Base-by-base conservation (phyloP, 2,113 vertebrate species). In the Apeltes quadracus region DNA sequence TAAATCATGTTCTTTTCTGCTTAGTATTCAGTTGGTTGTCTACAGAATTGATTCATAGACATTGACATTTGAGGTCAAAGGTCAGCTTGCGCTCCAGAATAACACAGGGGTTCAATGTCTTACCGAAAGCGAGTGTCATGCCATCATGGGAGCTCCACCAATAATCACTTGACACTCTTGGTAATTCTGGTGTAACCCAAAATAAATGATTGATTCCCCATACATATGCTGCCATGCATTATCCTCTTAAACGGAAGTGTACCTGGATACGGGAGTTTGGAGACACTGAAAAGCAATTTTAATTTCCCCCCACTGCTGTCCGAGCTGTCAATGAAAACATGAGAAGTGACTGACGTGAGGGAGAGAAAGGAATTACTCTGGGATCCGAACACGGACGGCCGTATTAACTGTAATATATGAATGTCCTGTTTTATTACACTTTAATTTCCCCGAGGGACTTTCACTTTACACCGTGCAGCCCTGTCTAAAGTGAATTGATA, bases 361-460 rank as follows among this genome's bases (percentile, higher is more conserved):
- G 46, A 59, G 61, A 39, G 43, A 65, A 48, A 72, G 66, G 67
- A 72, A 84, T 85, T 77, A 78, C 74, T 18, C 63, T 12, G 50
- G 61, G 54, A 62, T 67, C 62, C 59, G 53, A 78, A 56, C 68
- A 75, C 23, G 14, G 66, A 65, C 36, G 23, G 80, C 63, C 71
- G 71, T 70, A 67, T 73, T 70, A 67, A n/a, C 70, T 76, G 65
- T 81, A 63, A 81, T 86, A 73, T 72, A 57, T 57, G 63, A 85
- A 83, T 51, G 62, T 88, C 81, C 76, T 80, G 70, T 87, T 88
- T 87, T 79, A 85, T 87, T 81, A 67, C 64, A 65, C 59, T 82
- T 81, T 78, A 78, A 88, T 83, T 86, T 85, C 79, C 84, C 62
- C 50, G 13, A 72, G 76, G 75, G 81, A 78, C 66, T 77, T 82